Conservation (phyloP, 1,140 invertebrate genomes). For the Agrilus planipennis region DNA sequence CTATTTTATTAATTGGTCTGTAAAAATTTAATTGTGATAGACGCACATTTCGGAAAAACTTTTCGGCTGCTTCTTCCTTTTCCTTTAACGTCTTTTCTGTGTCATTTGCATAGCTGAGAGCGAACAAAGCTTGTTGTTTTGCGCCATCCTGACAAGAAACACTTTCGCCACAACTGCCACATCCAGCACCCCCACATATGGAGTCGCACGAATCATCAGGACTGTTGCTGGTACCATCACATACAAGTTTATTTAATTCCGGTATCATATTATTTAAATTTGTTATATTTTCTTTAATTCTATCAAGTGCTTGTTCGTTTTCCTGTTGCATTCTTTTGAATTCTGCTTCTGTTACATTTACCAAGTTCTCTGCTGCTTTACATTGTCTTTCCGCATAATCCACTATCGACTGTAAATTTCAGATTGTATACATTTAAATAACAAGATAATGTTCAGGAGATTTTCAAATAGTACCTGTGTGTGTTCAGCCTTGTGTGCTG, state of each 20-base stretch:
- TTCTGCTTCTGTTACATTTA: constrained; percentile 54
- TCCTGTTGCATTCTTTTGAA: constrained; percentile 59
- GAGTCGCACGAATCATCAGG: constrained; percentile 70
- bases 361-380: constrained; percentile 66
- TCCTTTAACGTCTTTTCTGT: constrained; percentile 66
- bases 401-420: background rate
- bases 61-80: constrained; percentile 67
- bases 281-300: constrained; percentile 52
- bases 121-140: constrained; percentile 72
- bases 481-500: constrained; percentile 53
- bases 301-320: constrained; percentile 53
- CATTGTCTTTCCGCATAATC: constrained; percentile 70
- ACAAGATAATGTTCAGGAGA: too few relatives aligned
- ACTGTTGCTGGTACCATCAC: constrained; percentile 72
- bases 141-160: constrained; percentile 83
- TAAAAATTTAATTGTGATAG: background rate
- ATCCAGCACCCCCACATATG: constrained; percentile 90
- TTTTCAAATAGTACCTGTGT: too few relatives aligned
- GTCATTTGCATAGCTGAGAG: constrained; percentile 72
- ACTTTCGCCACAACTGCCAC: constrained; percentile 73
- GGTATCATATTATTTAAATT: constrained; percentile 63
- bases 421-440: too few relatives aligned
- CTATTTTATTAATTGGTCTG: background rate
- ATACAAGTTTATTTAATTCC: constrained; percentile 71
- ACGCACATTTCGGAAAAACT: constrained; percentile 48